Evolutionary conservation across 2,113 vertebrate genomes (phyloP).

Genomic region (Melanotaenia duboulayi): DNA sequence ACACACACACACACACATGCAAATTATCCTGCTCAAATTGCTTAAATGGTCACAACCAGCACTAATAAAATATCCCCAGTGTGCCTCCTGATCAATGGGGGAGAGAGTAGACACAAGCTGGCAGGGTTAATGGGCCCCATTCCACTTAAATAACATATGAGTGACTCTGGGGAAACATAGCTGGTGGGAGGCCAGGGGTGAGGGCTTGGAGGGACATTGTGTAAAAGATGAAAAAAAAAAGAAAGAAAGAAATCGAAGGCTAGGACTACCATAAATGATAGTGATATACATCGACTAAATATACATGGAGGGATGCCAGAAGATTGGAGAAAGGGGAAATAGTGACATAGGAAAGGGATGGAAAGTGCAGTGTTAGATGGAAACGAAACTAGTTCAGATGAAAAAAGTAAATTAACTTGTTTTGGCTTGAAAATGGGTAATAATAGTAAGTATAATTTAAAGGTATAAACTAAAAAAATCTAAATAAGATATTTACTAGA

Average conservation of each 20-base stretch:
- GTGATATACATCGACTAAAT: not conserved
- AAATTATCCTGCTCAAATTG: constrained; percentile 39
- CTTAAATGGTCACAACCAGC: constrained; percentile 65
- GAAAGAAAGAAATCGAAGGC: not conserved
- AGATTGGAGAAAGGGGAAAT: too few relatives aligned
- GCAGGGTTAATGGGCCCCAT: constrained; percentile 87
- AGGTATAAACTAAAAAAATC: too few relatives aligned
- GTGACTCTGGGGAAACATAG: constrained; percentile 78
- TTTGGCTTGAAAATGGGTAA: too few relatives aligned
- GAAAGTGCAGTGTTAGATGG: too few relatives aligned
- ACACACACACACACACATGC: constrained; percentile 21
- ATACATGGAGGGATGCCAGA: not conserved
- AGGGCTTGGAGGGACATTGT: constrained; percentile 3
- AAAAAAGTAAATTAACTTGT: too few relatives aligned
- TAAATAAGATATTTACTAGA: too few relatives aligned
- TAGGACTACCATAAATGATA: too few relatives aligned
- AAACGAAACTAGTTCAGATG: too few relatives aligned
- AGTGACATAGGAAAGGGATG: too few relatives aligned
- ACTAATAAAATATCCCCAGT: constrained; percentile 86
- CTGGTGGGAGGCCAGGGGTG: constrained; percentile 34
- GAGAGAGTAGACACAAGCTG: constrained; percentile 85
- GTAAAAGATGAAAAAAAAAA: constrained; percentile 16
- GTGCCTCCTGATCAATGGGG: constrained; percentile 92
- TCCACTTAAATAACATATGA: constrained; percentile 87
- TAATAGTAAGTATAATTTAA: too few relatives aligned